phyloP scores from a whole-genome alignment of 2,888 invertebrate genomes.

The Scelioninae gen. 2 region DNA sequence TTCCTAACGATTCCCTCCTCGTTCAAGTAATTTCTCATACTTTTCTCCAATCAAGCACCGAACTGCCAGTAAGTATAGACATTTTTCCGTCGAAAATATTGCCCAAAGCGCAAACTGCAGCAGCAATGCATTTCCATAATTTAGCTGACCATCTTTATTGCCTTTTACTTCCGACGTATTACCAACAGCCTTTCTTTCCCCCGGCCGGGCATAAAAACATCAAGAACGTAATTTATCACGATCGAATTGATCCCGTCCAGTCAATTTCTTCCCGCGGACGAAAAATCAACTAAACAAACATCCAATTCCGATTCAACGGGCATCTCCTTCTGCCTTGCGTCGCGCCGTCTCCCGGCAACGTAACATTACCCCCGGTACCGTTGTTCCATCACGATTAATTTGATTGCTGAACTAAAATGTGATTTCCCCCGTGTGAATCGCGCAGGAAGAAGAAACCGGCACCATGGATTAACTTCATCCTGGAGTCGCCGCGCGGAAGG shows the following conservation, averaged over 20 bases:
- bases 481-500: conserved; percentile 20
- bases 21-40: too few relatives aligned
- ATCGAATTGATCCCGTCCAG: conserved; percentile 8
- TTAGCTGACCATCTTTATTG: too few relatives aligned
- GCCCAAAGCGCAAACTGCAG: too few relatives aligned
- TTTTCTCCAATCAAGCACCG: too few relatives aligned
- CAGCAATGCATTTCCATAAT: too few relatives aligned
- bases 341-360: conserved; percentile 3
- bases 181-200: too few relatives aligned
- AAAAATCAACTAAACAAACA: conserved; percentile 22
- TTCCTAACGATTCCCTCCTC: too few relatives aligned
- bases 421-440: conserved; percentile 39
- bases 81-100: too few relatives aligned
- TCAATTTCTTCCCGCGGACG: conserved; percentile 15
- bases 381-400: conserved; percentile 43
- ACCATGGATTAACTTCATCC: conserved; percentile 31
- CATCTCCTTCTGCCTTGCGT: conserved; percentile 11
- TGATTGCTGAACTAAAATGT: conserved; percentile 40
- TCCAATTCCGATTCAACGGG: conserved; percentile 11
- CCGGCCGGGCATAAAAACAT: too few relatives aligned
- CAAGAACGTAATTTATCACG: conserved; percentile 18
- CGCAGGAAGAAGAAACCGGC: conserved; percentile 17
- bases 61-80: too few relatives aligned
- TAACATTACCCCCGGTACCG: conserved; percentile 39
- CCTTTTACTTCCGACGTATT: too few relatives aligned